These are phyloP conservation scores for Cyphomyrmex costatus DNA, from an alignment of 1,140 invertebrate species.

Conservation along the genomic window DNA sequence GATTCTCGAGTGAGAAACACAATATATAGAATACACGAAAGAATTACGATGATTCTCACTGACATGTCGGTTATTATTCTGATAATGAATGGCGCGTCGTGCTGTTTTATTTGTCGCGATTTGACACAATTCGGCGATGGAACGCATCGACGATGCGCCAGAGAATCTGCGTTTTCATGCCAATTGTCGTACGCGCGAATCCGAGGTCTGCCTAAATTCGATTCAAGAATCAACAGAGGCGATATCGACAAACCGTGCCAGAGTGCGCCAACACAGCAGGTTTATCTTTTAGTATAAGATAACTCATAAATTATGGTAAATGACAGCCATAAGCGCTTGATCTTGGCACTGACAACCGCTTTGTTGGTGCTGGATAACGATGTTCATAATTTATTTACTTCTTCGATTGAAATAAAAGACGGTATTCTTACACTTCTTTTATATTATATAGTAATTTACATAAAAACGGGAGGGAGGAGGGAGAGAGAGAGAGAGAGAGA, in stretches of 20 bases:
- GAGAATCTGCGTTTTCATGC: not conserved
- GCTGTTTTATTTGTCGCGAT: slow-evolving; percentile 20
- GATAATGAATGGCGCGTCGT: slow-evolving; percentile 31
- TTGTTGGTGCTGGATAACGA: not conserved
- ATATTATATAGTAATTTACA: slow-evolving; percentile 23
- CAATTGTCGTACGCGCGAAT: slow-evolving; percentile 36
- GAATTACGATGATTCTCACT: not conserved
- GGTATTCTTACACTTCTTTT: not conserved
- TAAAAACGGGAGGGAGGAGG: not conserved
- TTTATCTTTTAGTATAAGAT: slow-evolving; percentile 19
- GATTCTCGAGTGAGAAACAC: not conserved
- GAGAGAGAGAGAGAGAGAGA: not conserved
- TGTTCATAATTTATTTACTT: not conserved
- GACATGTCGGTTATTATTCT: not conserved
- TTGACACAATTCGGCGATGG: slow-evolving; percentile 24
- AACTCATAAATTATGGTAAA: slow-evolving; percentile 41
- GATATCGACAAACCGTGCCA: slow-evolving; percentile 9
- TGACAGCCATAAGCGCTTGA: slow-evolving; percentile 17
- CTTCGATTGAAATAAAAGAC: not conserved
- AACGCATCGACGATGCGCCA: slow-evolving; percentile 27
- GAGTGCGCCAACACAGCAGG: too few species aligned
- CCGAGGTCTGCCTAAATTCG: slow-evolving; percentile 12
- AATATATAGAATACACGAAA: not conserved
- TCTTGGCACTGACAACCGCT: not conserved
- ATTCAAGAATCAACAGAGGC: slow-evolving; percentile 40